These are phyloP conservation scores for Glareola pratincola DNA, from an alignment of 2,113 vertebrate genomes.

Conservation along the genomic window DNA sequence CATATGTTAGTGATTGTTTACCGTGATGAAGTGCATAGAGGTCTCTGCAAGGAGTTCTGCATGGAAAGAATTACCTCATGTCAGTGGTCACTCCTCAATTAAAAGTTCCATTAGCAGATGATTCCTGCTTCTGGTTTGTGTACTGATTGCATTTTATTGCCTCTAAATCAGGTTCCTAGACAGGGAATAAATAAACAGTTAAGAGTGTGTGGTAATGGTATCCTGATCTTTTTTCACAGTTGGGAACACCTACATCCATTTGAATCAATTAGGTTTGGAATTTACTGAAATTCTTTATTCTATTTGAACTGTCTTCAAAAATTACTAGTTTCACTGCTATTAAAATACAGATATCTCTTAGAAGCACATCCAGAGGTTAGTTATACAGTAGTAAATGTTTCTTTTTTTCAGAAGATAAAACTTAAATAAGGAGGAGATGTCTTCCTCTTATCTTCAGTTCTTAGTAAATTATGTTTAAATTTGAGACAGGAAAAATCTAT, in stretches of 20 bases:
- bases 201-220: slow-evolving; percentile 89
- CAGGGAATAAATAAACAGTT: slow-evolving; percentile 94
- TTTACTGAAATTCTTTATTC: slow-evolving; percentile 76
- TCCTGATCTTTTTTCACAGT: slow-evolving; percentile 88
- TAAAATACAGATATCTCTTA: slow-evolving; percentile 74
- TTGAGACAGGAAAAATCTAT: not conserved
- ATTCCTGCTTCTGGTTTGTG: slow-evolving; percentile 88
- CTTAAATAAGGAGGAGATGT: not conserved
- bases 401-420: slow-evolving; percentile 22
- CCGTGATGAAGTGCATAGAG: slow-evolving; percentile 77
- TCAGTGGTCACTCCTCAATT: slow-evolving; percentile 87
- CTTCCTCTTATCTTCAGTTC: not conserved
- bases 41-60: slow-evolving; percentile 72
- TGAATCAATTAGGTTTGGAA: slow-evolving; percentile 74
- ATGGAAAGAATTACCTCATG: slow-evolving; percentile 88
- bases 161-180: slow-evolving; percentile 90
- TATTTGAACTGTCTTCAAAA: slow-evolving; percentile 72
- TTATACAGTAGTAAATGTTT: not conserved
- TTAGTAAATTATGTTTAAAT: slow-evolving; percentile 14
- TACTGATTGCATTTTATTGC: slow-evolving; percentile 86
- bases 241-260: slow-evolving; percentile 80
- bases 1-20: slow-evolving; percentile 89
- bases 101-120: slow-evolving; percentile 96
- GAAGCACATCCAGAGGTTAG: slow-evolving; percentile 16
- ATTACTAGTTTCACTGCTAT: slow-evolving; percentile 53